Conservation (phyloP, 2,888 invertebrate species). For the Tyria jacobaeae region DNA sequence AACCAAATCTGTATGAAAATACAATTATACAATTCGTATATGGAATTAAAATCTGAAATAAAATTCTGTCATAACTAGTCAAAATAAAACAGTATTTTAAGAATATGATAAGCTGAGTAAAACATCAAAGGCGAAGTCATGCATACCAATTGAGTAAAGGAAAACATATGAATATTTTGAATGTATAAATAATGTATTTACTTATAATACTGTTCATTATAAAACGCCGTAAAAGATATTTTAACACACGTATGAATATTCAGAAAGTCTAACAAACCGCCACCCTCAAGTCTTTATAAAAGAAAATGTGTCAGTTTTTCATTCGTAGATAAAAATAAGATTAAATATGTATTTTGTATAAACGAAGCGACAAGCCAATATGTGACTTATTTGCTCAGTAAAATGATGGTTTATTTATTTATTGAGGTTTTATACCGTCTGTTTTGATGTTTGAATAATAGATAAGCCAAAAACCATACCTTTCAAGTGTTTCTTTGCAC, state of each 20-base stretch:
- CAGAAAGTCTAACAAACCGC: constrained; percentile 54
- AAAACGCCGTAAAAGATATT: constrained; percentile 35
- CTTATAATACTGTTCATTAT: neutral
- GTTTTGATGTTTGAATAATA: constrained; percentile 67
- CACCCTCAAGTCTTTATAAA: constrained; percentile 51
- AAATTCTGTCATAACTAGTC: too few relatives aligned
- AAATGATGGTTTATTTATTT: constrained; percentile 47
- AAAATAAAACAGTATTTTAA: neutral
- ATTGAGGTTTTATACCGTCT: constrained; percentile 52
- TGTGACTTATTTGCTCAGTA: constrained; percentile 56
- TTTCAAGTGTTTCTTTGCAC: constrained; percentile 65
- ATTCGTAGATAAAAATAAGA: constrained; percentile 58
- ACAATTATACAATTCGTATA: neutral
- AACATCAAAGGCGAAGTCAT: neutral
- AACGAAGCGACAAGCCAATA: constrained; percentile 53
- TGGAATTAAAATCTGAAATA: neutral
- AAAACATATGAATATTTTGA: neutral
- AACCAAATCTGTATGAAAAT: neutral
- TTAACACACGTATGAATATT: constrained; percentile 64
- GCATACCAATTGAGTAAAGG: neutral
- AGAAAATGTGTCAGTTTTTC: constrained; percentile 55
- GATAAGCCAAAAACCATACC: constrained; percentile 52
- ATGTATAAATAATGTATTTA: constrained; percentile 3
- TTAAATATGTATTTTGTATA: constrained; percentile 58
- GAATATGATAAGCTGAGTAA: neutral